phyloP scores from a whole-genome alignment of 2,797 vertebrate species.

The Etheostoma perlongum region DNA sequence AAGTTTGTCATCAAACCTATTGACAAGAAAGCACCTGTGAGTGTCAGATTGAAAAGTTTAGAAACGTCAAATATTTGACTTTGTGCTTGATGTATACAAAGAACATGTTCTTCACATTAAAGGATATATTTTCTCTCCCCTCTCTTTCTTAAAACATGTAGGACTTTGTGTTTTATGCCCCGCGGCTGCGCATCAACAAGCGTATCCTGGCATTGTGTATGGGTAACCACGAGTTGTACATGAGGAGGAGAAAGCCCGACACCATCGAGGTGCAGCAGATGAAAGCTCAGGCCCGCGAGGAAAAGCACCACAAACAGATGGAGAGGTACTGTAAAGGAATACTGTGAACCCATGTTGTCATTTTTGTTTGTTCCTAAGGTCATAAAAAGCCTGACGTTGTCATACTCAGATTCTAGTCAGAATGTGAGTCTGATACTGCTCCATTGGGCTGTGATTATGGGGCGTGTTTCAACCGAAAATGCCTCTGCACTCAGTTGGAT shows the following conservation, averaged over 20 bases:
- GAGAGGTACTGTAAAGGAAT: conserved; percentile 88
- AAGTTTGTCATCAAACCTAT: conserved; percentile 99
- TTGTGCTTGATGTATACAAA: neutral
- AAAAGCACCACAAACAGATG: conserved; percentile 98
- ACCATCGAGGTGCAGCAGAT: conserved; percentile 99
- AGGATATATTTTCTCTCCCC: neutral
- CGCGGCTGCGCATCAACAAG: conserved; percentile 97
- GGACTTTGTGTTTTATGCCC: conserved; percentile 99
- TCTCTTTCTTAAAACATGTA: conserved; percentile 49
- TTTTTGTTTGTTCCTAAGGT: neutral
- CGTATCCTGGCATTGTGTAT: conserved; percentile 96
- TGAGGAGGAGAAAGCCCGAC: conserved; percentile 97
- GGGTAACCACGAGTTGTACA: conserved; percentile 98
- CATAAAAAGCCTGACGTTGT: no score
- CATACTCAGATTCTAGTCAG: no score
- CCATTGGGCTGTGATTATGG: no score
- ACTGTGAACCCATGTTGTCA: neutral
- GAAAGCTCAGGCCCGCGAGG: conserved; percentile 97
- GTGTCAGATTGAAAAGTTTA: conserved; percentile 54
- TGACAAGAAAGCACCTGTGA: conserved; percentile 99
- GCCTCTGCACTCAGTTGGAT: no score
- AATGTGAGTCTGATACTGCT: no score
- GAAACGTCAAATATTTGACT: neutral
- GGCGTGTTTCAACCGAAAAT: no score
- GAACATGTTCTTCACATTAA: neutral